Conservation (phyloP, 2,888 invertebrate genomes). For the Germaria angustata region DNA sequence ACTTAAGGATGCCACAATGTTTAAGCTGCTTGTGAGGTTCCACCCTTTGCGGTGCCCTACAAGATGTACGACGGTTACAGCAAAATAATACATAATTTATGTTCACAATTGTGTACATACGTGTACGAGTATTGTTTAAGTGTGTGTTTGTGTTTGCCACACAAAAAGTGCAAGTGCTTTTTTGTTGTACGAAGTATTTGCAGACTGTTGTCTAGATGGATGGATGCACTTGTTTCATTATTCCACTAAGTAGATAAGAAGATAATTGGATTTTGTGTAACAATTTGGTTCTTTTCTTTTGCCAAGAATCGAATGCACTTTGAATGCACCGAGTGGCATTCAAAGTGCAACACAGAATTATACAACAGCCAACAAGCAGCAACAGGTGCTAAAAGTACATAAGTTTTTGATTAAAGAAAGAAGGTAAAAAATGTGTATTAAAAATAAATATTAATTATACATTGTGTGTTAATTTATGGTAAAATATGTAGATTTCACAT, state of each 20-base stretch:
- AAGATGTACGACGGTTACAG: neutral
- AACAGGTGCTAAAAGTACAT: constrained; percentile 60
- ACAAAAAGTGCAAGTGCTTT: constrained; percentile 36
- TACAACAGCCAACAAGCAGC: constrained; percentile 11
- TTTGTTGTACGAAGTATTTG: neutral
- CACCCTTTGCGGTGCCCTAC: neutral
- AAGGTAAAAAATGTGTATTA: constrained; percentile 4
- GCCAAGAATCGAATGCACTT: neutral
- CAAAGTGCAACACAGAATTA: neutral
- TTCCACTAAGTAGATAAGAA: constrained; percentile 56
- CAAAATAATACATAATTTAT: constrained; percentile 27
- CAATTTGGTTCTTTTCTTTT: constrained; percentile 49
- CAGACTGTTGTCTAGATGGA: constrained; percentile 32
- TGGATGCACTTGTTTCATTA: constrained; percentile 38
- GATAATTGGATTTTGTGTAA: constrained; percentile 64
- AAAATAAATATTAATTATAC: constrained; percentile 46
- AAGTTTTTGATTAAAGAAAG: constrained; percentile 3
- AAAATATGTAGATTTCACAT: constrained; percentile 29
- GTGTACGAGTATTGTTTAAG: neutral
- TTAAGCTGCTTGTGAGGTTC: constrained; percentile 53
- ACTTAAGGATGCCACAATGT: constrained; percentile 30
- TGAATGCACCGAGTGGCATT: neutral
- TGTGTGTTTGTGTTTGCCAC: neutral
- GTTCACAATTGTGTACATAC: neutral
- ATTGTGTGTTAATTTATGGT: constrained; percentile 37